Evolutionary conservation across 30 jellyfish, hydroid and myxozoan species (phyloP).

Genomic region (Morbakka virulenta): DNA sequence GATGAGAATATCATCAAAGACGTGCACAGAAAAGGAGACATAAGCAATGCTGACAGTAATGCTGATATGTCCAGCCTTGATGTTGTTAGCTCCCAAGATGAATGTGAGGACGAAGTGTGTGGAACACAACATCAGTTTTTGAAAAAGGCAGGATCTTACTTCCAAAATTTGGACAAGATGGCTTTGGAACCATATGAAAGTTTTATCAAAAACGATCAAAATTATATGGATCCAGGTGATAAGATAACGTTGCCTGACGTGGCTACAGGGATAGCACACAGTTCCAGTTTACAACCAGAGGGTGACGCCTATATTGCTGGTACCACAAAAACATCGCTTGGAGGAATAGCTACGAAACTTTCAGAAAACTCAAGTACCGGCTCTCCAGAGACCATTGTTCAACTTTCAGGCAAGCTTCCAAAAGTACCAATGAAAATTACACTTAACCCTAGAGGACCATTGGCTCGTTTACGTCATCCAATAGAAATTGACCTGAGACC

Average conservation of each 20-base stretch:
- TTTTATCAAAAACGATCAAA: constrained; percentile 40
- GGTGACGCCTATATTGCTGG: constrained; percentile 27
- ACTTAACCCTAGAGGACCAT: constrained; percentile 96
- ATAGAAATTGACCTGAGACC: constrained; percentile 93
- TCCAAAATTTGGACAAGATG: constrained; percentile 78
- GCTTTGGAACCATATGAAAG: constrained; percentile 94
- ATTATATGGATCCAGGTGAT: constrained; percentile 14
- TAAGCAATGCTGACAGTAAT: neutral
- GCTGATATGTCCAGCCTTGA: constrained; percentile 4
- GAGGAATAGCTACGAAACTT: neutral
- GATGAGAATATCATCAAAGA: neutral
- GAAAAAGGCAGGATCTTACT: constrained; percentile 84
- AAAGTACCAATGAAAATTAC: constrained; percentile 95
- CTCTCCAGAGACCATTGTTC: constrained; percentile 84
- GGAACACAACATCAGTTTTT: constrained; percentile 69
- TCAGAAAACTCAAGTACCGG: constrained; percentile 43
- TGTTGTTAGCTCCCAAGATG: constrained; percentile 54
- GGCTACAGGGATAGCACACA: constrained; percentile 28
- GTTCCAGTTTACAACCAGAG: constrained; percentile 1
- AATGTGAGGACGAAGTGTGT: constrained; percentile 83
- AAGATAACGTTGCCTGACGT: constrained; percentile 11
- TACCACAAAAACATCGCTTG: constrained; percentile 16
- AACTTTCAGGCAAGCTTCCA: constrained; percentile 92
- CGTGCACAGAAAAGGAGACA: constrained; percentile 12
- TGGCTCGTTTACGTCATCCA: constrained; percentile 87